A percentile compares a stretch with the other conserved stretches of the same genome.
Conservation (phyloP, 2,797 vertebrate genomes). For the Pelochelys cantorii region DNA sequence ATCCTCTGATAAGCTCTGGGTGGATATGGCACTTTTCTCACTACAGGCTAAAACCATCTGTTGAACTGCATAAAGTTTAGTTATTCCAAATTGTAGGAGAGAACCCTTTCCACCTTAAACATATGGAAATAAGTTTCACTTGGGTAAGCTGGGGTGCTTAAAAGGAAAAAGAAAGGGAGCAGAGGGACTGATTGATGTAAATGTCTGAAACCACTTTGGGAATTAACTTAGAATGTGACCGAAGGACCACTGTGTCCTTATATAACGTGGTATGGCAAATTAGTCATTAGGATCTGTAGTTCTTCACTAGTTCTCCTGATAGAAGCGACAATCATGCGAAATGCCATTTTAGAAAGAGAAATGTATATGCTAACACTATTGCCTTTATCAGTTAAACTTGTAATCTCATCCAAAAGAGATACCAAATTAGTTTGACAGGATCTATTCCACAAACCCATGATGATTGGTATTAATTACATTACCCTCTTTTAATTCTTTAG, state of each 20-base stretch:
- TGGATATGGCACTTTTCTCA: not conserved
- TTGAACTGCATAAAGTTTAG: not conserved
- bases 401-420: too few relatives aligned
- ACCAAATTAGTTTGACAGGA: too few relatives aligned
- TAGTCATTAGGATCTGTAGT: not conserved
- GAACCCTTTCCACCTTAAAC: not conserved
- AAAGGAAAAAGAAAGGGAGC: not conserved
- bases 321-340: too few relatives aligned
- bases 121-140: not conserved
- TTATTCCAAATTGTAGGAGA: not conserved
- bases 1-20: not conserved
- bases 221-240: not conserved
- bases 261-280: not conserved
- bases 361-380: not conserved
- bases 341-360: not conserved
- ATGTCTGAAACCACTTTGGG: not conserved
- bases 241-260: not conserved
- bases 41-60: not conserved
- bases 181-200: not conserved
- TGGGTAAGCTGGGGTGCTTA: not conserved
- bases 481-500: too few relatives aligned
- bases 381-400: too few relatives aligned
- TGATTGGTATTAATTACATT: too few relatives aligned
- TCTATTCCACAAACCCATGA: too few relatives aligned
- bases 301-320: not conserved